These are phyloP conservation scores for Astur gentilis DNA, from an alignment of 2,113 vertebrate species.

Conservation along the genomic window DNA sequence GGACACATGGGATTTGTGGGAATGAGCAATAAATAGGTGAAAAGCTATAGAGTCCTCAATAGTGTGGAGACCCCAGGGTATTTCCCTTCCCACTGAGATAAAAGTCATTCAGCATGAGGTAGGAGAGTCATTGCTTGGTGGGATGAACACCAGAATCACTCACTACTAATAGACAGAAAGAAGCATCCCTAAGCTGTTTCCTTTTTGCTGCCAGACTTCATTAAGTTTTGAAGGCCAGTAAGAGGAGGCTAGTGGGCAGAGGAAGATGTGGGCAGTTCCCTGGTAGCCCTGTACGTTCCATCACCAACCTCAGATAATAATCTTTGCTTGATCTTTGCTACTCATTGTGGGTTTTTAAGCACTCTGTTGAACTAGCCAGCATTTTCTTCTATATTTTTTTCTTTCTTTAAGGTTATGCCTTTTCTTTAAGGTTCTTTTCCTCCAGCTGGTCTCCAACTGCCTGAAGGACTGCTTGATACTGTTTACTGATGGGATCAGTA, in stretches of 20 bases:
- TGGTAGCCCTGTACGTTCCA: not conserved
- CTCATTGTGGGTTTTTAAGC: not conserved
- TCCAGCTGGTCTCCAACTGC: not conserved
- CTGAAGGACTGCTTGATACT: not conserved
- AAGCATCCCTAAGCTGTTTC: not conserved
- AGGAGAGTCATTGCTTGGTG: not conserved
- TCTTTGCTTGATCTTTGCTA: not conserved
- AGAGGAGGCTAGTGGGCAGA: not conserved
- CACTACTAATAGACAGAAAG: too few species aligned
- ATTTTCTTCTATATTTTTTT: not conserved
- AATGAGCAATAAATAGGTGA: not conserved
- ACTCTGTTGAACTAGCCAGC: not conserved
- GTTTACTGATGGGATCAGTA: not conserved
- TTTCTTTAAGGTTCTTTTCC: not conserved
- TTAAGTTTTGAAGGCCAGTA: not conserved
- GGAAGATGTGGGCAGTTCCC: not conserved
- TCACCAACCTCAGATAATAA: not conserved
- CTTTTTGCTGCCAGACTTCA: not conserved
- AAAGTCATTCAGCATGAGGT: not conserved
- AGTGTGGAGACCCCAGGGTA: not conserved
- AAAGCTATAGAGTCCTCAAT: not conserved
- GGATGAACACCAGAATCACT: not conserved
- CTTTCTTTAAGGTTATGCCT: not conserved
- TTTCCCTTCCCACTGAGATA: not conserved
- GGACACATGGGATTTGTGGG: not conserved